Conservation (phyloP, 2,113 vertebrate species). For the Semicossyphus pulcher region DNA sequence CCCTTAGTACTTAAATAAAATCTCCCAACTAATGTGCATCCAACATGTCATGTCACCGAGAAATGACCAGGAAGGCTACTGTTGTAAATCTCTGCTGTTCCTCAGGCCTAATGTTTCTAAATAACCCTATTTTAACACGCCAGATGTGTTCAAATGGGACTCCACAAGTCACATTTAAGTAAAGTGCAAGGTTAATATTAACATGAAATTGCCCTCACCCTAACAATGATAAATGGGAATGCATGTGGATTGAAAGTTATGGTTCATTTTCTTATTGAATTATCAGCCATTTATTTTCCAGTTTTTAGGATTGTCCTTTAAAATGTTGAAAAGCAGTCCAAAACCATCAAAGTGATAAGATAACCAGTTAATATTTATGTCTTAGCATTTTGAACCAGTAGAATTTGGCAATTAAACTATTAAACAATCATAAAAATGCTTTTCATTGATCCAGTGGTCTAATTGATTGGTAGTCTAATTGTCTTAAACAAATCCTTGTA, state of each 20-base stretch:
- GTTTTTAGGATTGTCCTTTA: too few species aligned
- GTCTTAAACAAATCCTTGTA: too few species aligned
- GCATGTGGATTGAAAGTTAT: too few species aligned
- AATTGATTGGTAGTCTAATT: too few species aligned
- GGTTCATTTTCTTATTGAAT: too few species aligned
- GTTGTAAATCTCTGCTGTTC: conserved; percentile 5
- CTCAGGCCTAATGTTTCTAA: conserved; percentile 9
- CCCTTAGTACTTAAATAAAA: conserved; percentile 51
- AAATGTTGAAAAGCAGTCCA: too few species aligned
- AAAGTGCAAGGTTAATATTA: not conserved
- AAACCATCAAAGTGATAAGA: not conserved
- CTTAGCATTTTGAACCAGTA: not conserved
- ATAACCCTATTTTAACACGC: not conserved
- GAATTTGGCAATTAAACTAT: not conserved
- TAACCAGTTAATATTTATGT: not conserved
- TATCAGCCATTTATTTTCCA: too few species aligned
- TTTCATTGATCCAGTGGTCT: too few species aligned
- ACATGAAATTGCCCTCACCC: too few species aligned
- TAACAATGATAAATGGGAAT: too few species aligned
- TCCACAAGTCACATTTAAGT: not conserved
- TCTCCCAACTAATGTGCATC: conserved; percentile 42
- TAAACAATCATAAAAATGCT: not conserved
- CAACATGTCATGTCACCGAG: conserved; percentile 15
- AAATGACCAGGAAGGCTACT: conserved; percentile 3
- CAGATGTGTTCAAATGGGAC: not conserved